Evolutionary conservation across 1,140 invertebrate species (phyloP).

Genomic region (Paraescarpia echinospica): DNA sequence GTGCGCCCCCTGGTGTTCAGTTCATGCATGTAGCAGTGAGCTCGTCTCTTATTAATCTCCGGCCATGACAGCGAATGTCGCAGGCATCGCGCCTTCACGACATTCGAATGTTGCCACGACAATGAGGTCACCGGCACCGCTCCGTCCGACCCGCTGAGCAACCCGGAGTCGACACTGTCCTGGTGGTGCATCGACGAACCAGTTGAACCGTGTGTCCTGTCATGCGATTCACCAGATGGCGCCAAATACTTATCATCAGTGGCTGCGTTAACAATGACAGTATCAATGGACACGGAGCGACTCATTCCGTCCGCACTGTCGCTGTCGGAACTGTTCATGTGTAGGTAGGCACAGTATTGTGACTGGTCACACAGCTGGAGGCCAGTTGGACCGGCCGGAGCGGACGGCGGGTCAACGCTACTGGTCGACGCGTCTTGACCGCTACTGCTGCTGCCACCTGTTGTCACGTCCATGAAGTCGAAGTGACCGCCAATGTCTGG

Average conservation of each 20-base stretch:
- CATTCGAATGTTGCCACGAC: not conserved
- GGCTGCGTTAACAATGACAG: not conserved
- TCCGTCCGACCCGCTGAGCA: conserved; percentile 50
- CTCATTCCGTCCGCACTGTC: not conserved
- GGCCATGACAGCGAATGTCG: conserved; percentile 12
- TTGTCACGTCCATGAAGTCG: not conserved
- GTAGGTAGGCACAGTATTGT: not conserved
- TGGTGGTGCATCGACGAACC: conserved; percentile 41
- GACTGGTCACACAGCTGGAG: not conserved
- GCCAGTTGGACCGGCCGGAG: not conserved
- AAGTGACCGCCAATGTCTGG: not conserved
- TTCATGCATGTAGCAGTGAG: not conserved
- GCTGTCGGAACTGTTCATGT: not conserved
- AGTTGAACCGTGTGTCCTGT: not conserved
- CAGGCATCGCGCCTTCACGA: not conserved
- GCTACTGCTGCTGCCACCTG: not conserved
- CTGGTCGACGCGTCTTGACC: not conserved
- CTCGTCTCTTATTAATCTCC: not conserved
- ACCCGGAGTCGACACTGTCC: conserved; percentile 50
- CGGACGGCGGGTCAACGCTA: not conserved
- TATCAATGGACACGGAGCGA: not conserved
- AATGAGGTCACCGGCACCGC: not conserved
- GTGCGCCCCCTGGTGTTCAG: not conserved
- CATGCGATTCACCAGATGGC: not conserved
- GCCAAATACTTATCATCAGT: not conserved